Base-by-base conservation (phyloP, 2,888 invertebrate genomes). In the Spatulosminthurus flaviceps region DNA sequence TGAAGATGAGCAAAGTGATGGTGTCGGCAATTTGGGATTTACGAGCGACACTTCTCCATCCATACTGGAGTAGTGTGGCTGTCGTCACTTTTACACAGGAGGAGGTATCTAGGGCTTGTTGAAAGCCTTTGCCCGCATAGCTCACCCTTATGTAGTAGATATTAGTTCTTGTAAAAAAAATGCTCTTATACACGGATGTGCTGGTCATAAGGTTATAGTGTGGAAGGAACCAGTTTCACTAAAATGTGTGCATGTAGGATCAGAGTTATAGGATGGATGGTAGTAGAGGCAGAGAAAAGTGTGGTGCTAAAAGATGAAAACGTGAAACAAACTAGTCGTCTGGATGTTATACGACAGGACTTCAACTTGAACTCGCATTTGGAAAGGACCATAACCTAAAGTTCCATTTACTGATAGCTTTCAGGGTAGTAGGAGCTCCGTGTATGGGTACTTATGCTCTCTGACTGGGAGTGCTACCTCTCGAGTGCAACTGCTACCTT, bases 11-110 rank as follows among this genome's bases (percentile, higher is more conserved):
- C 78, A 73, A 78, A 78, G 76, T 79, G 81, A 82, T 82, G 82
- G 81, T 80, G 82, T 81, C 80, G 71, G 81, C 80, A 79, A 80
- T 80, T 81, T 80, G 77, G 80, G 80, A 82, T 82, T 82, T 82
- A 82, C 82, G 82, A 81, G 73, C 80, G 76, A 79, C 80, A 78
- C 80, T 78, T 80, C 76, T 80, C 79, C 77, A 74, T 77, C 81
- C 66, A 78, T 77, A 42, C 64, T 64, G 24, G 22, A 22, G 64
- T 11, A 64, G 64, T 64, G 24, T 24, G 64, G 64, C 11, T 26
- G 24, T 64, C 64, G 64, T 24, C 64, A 64, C 64, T 64, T 64
- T 64, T 51, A 51, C n/a, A 51, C 16, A 51, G n/a, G 51, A n/a
- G 16, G 51, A 19, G 16, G 51, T 2, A 51, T n/a, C 51, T 2